Percentiles rank a stretch among this genome's conserved stretches.
These are phyloP conservation scores for Hydropsyche tenuis DNA, from an alignment of 1,140 invertebrate species.

Conservation along the genomic window DNA sequence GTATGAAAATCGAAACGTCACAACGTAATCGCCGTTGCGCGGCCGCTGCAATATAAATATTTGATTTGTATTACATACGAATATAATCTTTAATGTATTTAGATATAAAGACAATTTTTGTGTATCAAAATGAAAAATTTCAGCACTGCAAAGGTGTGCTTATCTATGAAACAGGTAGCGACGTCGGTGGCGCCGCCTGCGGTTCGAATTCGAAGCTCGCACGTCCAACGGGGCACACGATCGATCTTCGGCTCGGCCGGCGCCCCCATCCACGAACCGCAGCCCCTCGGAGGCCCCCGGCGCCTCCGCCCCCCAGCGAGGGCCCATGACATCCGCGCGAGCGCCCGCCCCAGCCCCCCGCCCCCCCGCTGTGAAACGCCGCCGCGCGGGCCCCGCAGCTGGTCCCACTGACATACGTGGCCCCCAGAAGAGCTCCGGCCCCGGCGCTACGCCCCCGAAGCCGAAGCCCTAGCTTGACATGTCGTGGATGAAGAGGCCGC, in stretches of 20 bases:
- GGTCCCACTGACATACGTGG: not conserved
- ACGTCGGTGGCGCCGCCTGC: not conserved
- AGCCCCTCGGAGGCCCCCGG: not conserved
- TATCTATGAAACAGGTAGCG: not conserved
- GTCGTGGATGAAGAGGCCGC: slow-evolving; percentile 61
- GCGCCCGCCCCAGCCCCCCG: not conserved
- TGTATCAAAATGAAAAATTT: not conserved
- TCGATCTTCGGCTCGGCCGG: not conserved
- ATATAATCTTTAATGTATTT: not conserved
- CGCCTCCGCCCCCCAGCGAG: not conserved
- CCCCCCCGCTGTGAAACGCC: not conserved
- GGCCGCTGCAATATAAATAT: too few relatives aligned
- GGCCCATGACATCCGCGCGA: slow-evolving; percentile 1
- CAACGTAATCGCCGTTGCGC: too few relatives aligned
- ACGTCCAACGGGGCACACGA: not conserved
- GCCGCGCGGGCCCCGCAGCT: not conserved
- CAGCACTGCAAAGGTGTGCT: not conserved
- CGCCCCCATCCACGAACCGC: not conserved
- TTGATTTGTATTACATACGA: too few relatives aligned
- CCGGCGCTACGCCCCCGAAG: not conserved
- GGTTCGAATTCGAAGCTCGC: not conserved
- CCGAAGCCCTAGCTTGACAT: slow-evolving; percentile 51
- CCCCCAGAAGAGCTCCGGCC: not conserved
- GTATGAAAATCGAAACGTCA: too few relatives aligned
- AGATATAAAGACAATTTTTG: not conserved